Base-by-base conservation (phyloP, 92 coral and sea anemone genomes). In the Bergia sp. region DNA sequence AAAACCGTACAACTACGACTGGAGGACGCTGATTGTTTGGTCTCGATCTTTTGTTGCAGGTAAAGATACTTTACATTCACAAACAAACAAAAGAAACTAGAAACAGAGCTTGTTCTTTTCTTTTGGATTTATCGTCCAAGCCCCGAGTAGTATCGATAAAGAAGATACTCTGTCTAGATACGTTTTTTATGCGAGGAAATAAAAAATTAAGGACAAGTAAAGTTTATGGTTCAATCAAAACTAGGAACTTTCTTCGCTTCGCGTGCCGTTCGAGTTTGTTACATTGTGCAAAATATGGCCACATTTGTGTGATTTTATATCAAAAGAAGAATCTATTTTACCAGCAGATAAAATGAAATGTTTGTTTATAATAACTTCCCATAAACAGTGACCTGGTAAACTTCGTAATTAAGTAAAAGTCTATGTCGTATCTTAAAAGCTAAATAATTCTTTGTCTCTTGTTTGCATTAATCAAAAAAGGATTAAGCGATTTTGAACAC, bases 11-110 rank as follows among this genome's bases (percentile, higher is more conserved):
- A 15, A 36, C 42, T 73, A 29, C 29, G 2, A 53, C 58, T 3
- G 58, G 58, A 10, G 58, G 58, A 50, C 77, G 40, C 7, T 45
- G 11, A 20, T 82, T 65, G 86, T 50, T 41, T 82, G 12, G 79
- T 41, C 29, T 21, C 77, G 87, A 84, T 69, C 87, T 45, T 72
- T 71, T 84, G 87, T 37, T 45, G 79, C 78, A 84, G 87, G 87
- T 84, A 84, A 84, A 53, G 9, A 69, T 13, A 29, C 10, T 7
- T 39, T 72, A 18, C 53, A 69, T 84, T 10, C 79, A 57, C 76
- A 64, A 1, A 58, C 20, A 61, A n/a, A 21, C 72, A 61, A 69
- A 67, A 69, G 79, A 71, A 71, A 84, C 38, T 45, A 23, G 37
- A 36, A 84, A 42, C 43, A 38, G 43, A 36, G 37, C 18, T 39